Conservation (phyloP, 2,888 invertebrate genomes). For the Tachina grossa region DNA sequence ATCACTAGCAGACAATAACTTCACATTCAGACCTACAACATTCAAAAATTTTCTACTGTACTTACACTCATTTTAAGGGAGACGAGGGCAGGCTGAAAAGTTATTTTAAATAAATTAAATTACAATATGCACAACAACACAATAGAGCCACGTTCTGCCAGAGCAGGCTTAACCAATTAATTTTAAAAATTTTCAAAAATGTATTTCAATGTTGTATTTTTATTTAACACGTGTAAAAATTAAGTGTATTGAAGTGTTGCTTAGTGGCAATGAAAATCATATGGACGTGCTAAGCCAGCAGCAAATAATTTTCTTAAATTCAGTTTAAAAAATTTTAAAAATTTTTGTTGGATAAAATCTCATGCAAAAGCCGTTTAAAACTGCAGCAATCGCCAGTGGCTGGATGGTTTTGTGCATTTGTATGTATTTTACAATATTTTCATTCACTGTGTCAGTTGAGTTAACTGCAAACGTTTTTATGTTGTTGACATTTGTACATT, state of each 20-base stretch:
- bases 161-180: no score
- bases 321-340: not conserved
- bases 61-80: not conserved
- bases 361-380: constrained; percentile 8
- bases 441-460: constrained; percentile 72
- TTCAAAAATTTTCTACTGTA: constrained; percentile 34
- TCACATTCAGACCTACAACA: constrained; percentile 54
- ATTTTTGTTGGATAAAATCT: not conserved
- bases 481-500: constrained; percentile 78
- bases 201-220: no score
- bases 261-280: no score
- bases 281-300: no score
- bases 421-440: constrained; percentile 61
- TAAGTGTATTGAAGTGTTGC: no score
- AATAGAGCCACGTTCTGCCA: not conserved
- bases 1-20: constrained; percentile 55
- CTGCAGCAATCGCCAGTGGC: not conserved
- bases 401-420: not conserved
- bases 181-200: no score
- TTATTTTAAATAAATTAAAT: not conserved
- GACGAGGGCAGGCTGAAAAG: not conserved
- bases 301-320: no score
- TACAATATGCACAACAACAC: not conserved
- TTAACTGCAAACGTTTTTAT: constrained; percentile 71
- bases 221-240: no score